These are phyloP conservation scores for Cephus sareptanus DNA, from an alignment of 2,888 invertebrate genomes.

Conservation along the genomic window DNA sequence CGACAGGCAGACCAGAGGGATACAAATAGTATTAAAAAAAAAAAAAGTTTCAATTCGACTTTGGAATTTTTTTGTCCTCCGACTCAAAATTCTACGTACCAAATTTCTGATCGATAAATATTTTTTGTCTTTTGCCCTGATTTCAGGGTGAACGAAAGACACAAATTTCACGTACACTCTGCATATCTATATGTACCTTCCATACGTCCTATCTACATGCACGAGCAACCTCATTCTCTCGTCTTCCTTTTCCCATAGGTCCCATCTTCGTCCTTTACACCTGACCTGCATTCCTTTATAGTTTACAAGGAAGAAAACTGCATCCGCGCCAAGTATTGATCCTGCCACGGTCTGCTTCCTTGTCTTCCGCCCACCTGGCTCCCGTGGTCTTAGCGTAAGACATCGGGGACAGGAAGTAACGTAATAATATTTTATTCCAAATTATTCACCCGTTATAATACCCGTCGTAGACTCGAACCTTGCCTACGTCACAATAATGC, in stretches of 20 bases:
- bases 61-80: neutral
- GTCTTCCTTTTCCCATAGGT: neutral
- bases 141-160: neutral
- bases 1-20: neutral
- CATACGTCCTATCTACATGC: too few relatives aligned
- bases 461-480: accelerated
- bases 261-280: neutral
- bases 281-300: neutral
- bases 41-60: neutral
- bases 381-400: neutral
- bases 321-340: neutral
- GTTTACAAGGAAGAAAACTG: neutral
- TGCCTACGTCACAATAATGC: neutral
- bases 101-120: neutral
- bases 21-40: too few relatives aligned
- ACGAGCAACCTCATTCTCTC: neutral
- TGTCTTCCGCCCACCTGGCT: neutral
- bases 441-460: neutral
- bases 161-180: neutral
- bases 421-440: neutral
- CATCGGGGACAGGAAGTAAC: neutral
- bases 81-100: neutral
- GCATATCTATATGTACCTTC: neutral
- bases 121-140: too few relatives aligned
- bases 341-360: neutral